Evolutionary conservation across 2,888 invertebrate genomes (phyloP).

Genomic region (Lymantria dispar): DNA sequence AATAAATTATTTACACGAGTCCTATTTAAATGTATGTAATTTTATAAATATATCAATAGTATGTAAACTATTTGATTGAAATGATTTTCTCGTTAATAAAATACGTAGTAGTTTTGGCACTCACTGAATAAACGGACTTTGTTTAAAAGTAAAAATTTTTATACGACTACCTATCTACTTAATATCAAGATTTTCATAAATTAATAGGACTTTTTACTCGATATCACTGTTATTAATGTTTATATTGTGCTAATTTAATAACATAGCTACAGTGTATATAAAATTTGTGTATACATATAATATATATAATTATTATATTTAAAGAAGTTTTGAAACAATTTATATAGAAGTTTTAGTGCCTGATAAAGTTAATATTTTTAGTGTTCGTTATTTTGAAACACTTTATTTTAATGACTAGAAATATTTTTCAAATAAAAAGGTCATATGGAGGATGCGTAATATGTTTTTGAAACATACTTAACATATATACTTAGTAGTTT

Average conservation of each 20-base stretch:
- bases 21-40: too few species aligned
- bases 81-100: neutral
- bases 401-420: neutral
- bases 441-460: neutral
- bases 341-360: neutral
- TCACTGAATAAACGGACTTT: slow-evolving; percentile 33
- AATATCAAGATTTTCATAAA: slow-evolving; percentile 24
- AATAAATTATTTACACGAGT: too few species aligned
- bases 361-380: slow-evolving; percentile 4
- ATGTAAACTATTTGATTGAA: too few species aligned
- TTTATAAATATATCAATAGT: too few species aligned
- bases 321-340: slow-evolving; percentile 2
- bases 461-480: too few species aligned
- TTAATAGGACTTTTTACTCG: slow-evolving; percentile 24
- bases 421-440: neutral
- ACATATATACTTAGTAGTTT: too few species aligned
- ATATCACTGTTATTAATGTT: slow-evolving; percentile 15
- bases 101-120: slow-evolving; percentile 44
- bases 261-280: neutral
- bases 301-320: neutral
- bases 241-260: slow-evolving; percentile 29
- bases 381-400: slow-evolving; percentile 8
- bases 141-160: slow-evolving; percentile 30
- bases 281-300: neutral
- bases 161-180: slow-evolving; percentile 40